Evolutionary conservation across 2,113 vertebrate genomes (phyloP).

Genomic region (Eleginops maclovinus): DNA sequence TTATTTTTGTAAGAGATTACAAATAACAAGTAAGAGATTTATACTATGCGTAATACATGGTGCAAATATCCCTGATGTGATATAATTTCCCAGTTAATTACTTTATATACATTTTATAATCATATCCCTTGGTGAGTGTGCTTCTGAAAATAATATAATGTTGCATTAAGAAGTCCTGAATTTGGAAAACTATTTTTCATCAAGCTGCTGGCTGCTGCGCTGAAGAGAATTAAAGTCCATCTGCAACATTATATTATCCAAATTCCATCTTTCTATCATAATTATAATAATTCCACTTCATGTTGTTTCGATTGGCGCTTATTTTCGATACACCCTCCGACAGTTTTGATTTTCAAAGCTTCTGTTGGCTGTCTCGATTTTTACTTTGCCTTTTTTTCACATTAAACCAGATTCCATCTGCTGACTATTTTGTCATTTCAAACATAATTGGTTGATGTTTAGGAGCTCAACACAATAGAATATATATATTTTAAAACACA

Average conservation of each 20-base stretch:
- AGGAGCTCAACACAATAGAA: neutral
- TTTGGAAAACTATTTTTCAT: slow-evolving; percentile 17
- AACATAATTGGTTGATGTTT: slow-evolving; percentile 24
- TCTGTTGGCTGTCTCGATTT: neutral
- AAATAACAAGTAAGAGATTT: slow-evolving; percentile 33
- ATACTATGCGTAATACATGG: slow-evolving; percentile 1
- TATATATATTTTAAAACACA: neutral
- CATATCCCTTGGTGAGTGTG: slow-evolving; percentile 11
- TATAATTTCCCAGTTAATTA: slow-evolving; percentile 6
- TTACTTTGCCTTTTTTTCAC: slow-evolving; percentile 8
- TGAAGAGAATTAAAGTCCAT: slow-evolving; percentile 41
- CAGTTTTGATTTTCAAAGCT: slow-evolving; percentile 9
- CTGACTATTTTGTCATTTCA: slow-evolving; percentile 39
- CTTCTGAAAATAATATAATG: slow-evolving; percentile 16
- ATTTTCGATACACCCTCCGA: slow-evolving; percentile 2
- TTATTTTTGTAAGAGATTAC: too few species aligned
- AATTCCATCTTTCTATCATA: slow-evolving; percentile 16
- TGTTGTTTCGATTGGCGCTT: slow-evolving; percentile 11
- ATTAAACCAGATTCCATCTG: slow-evolving; percentile 25
- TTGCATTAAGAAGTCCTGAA: slow-evolving; percentile 17
- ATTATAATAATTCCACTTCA: slow-evolving; percentile 11
- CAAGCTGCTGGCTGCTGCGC: slow-evolving; percentile 20
- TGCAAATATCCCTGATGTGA: slow-evolving; percentile 10
- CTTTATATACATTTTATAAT: slow-evolving; percentile 20
- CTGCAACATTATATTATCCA: slow-evolving; percentile 36